Evolutionary conservation across 2,113 vertebrate species (phyloP), one percentile per base, ranked within the genome.

Genomic region (Anhinga anhinga): DNA sequence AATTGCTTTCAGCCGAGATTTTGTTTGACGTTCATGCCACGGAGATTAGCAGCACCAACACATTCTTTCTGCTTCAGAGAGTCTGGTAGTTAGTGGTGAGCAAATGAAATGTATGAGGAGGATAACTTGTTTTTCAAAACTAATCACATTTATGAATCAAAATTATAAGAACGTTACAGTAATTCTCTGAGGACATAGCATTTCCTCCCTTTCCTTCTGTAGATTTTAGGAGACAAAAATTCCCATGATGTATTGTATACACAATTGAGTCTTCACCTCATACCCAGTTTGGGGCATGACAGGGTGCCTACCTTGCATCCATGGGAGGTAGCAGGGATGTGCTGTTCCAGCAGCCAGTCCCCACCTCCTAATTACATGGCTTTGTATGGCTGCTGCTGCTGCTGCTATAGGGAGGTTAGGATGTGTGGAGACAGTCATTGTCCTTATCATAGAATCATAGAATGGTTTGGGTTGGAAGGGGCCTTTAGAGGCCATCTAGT

Each of bases 1-100:
- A 96, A 93, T 77, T 91, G 92, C 92, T 95, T 91, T 94, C 94
- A 96, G 63, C 45, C 61, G 94, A 95, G 95, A 96, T 97, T 97
- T 97, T 72, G 67, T 97, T 84, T 96, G 93, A 96, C 42, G 36
- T 96, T 90, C 56, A 27, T 93, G 82, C 90, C 53, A 63, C 0
- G 2, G 67, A 96, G 95, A 97, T 97, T 96, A 97, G 81, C 93
- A 88, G 80, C 70, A 84, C 78, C 95, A 83, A 92, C 77, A 72
- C 71, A 22, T 65, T 88, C 27, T 70, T 96, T 91, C 74, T 86
- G 65, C 55, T 93, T 93, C 59, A 55, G 69, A 92, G 62, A 15
- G 44, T 88, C 67, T 50, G 40, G 50, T 63, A 66, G 77, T 65
- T 81, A 83, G 66, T 52, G 62, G 65, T 52, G 55, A 93, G 63